phyloP scores from a whole-genome alignment of 2,797 vertebrate genomes.

The Masticophis lateralis region DNA sequence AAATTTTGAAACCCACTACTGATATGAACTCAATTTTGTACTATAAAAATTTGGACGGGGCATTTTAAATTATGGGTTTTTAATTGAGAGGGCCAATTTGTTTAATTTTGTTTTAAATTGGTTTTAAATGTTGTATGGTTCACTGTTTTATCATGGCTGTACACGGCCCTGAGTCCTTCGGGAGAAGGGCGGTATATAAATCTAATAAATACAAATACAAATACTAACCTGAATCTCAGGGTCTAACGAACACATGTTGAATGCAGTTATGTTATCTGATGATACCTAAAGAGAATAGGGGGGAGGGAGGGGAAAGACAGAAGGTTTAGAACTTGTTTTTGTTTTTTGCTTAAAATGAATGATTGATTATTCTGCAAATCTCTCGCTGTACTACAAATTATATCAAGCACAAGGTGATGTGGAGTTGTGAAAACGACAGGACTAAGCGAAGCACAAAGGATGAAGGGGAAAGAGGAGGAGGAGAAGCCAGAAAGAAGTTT shows the following conservation, averaged over 20 bases:
- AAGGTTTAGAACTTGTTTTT: not conserved
- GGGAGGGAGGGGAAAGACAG: not conserved
- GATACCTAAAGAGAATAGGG: not conserved
- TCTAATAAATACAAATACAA: too few species aligned
- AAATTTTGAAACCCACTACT: too few species aligned
- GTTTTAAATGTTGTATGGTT: too few species aligned
- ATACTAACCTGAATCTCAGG: constrained; percentile 20
- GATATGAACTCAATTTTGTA: not conserved
- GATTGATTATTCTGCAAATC: not conserved
- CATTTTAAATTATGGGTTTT: too few species aligned
- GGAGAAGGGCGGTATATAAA: too few species aligned
- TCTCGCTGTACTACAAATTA: not conserved
- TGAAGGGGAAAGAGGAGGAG: not conserved
- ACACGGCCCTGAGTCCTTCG: too few species aligned
- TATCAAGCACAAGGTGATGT: not conserved
- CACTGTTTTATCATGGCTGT: too few species aligned
- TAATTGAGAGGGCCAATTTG: too few species aligned
- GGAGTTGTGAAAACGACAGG: not conserved
- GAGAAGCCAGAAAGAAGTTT: not conserved
- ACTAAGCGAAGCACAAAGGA: not conserved
- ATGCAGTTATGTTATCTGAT: not conserved
- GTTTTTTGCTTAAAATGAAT: not conserved
- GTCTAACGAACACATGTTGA: constrained; percentile 16
- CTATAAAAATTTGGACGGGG: too few species aligned
- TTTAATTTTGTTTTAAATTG: too few species aligned